phyloP scores from a whole-genome alignment of 2,113 vertebrate genomes.

The Harpagus bidentatus region DNA sequence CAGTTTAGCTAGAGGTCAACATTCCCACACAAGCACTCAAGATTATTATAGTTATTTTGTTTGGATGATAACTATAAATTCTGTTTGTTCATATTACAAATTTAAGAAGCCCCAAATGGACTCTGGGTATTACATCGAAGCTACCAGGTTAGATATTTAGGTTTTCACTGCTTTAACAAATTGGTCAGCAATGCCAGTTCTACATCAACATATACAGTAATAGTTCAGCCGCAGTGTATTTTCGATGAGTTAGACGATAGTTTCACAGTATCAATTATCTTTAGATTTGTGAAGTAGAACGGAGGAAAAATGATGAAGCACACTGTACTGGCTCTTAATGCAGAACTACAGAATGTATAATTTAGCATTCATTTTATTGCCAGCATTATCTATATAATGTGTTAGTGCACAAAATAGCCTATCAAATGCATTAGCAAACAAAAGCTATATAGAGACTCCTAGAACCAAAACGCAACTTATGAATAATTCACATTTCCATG shows the following conservation, averaged over 20 bases:
- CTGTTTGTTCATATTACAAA: background rate
- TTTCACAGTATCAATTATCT: slow-evolving; percentile 43
- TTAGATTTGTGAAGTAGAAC: slow-evolving; percentile 54
- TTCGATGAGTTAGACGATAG: background rate
- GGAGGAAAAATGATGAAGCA: slow-evolving; percentile 45
- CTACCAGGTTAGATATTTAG: background rate
- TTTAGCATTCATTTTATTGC: slow-evolving; percentile 69
- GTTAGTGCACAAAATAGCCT: slow-evolving; percentile 53
- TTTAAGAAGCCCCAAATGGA: background rate
- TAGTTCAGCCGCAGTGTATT: background rate
- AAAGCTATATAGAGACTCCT: slow-evolving; percentile 64
- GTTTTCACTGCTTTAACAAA: background rate
- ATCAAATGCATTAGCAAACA: slow-evolving; percentile 69
- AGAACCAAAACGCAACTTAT: slow-evolving; percentile 46
- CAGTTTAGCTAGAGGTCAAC: background rate
- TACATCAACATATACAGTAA: background rate
- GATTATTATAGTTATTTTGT: background rate
- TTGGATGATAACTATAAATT: background rate
- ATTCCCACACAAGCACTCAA: background rate
- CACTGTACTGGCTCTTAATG: slow-evolving; percentile 5
- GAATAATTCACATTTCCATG: slow-evolving; percentile 70
- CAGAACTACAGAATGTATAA: slow-evolving; percentile 60
- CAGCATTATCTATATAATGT: slow-evolving; percentile 36
- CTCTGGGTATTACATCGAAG: background rate
- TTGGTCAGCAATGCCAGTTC: background rate